Conservation (phyloP, 2,797 vertebrate genomes). For the Aldrovandia affinis region DNA sequence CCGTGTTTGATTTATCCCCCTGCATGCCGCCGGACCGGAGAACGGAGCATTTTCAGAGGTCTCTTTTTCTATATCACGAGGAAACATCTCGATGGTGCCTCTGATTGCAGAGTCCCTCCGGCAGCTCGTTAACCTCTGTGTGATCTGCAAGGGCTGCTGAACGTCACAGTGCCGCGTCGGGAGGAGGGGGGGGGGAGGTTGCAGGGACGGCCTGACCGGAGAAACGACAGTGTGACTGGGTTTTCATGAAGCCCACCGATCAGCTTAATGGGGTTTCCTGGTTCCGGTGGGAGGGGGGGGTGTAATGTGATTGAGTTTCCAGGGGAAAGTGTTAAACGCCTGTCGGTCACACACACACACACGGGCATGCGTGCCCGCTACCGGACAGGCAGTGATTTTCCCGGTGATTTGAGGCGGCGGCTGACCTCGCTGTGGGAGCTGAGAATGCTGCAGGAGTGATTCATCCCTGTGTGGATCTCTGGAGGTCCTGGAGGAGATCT, state of each 20-base stretch:
- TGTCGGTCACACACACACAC: background rate
- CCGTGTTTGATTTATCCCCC: constrained; percentile 27
- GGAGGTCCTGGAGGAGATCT: background rate
- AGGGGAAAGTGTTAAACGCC: background rate
- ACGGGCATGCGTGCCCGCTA: background rate
- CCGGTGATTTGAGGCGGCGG: background rate
- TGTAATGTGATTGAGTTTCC: background rate
- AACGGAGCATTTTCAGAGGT: background rate
- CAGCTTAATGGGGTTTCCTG: background rate
- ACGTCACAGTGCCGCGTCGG: background rate
- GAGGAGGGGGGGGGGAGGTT: background rate
- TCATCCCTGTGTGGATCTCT: background rate
- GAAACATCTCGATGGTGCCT: background rate
- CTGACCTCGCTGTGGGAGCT: background rate
- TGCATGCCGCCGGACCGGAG: background rate
- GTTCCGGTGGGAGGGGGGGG: background rate
- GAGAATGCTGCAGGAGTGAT: background rate
- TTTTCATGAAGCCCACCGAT: background rate
- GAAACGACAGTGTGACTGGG: background rate
- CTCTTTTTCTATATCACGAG: background rate
- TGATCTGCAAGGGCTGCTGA: background rate
- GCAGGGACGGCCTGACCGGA: background rate
- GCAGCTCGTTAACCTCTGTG: background rate
- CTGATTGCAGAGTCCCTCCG: background rate
- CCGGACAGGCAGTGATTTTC: background rate